Percentiles rank a stretch among this genome's conserved stretches.
These are phyloP conservation scores for Chloroceryle aenea DNA, from an alignment of 2,113 vertebrate genomes.

Conservation along the genomic window DNA sequence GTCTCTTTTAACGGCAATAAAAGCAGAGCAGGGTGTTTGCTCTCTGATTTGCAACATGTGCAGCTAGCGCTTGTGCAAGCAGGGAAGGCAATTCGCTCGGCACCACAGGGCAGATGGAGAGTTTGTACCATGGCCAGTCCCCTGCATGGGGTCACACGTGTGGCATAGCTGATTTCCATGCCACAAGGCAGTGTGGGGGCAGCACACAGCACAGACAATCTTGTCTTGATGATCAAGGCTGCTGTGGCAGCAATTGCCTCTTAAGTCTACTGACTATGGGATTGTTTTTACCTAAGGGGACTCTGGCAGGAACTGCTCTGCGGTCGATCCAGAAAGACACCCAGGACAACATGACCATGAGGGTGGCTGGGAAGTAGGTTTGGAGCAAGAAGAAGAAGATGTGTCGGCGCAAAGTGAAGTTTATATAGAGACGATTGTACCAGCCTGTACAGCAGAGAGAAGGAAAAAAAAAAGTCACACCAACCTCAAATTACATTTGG, in stretches of 20 bases:
- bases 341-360: constrained; percentile 97
- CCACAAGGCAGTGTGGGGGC: fast-evolving
- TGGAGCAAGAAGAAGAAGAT: constrained; percentile 97
- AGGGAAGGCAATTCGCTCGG: neutral
- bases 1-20: neutral
- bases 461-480: neutral
- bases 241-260: neutral
- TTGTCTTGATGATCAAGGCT: neutral
- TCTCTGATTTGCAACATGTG: neutral
- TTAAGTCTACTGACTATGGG: neutral
- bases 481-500: neutral
- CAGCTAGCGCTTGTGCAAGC: neutral
- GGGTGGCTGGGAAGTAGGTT: constrained; percentile 92
- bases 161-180: neutral
- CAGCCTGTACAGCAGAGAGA: constrained; percentile 80
- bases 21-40: fast-evolving
- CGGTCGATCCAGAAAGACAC: constrained; percentile 96
- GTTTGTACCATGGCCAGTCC: neutral
- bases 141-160: fast-evolving
- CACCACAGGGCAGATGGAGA: neutral
- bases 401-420: constrained; percentile 90
- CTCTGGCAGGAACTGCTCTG: constrained; percentile 91
- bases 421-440: constrained; percentile 96
- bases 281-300: constrained; percentile 84
- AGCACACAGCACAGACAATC: fast-evolving